These are phyloP conservation scores for Phacellophora camtschatica DNA, from an alignment of 30 jellyfish, hydroid and myxozoan species.

Conservation along the genomic window DNA sequence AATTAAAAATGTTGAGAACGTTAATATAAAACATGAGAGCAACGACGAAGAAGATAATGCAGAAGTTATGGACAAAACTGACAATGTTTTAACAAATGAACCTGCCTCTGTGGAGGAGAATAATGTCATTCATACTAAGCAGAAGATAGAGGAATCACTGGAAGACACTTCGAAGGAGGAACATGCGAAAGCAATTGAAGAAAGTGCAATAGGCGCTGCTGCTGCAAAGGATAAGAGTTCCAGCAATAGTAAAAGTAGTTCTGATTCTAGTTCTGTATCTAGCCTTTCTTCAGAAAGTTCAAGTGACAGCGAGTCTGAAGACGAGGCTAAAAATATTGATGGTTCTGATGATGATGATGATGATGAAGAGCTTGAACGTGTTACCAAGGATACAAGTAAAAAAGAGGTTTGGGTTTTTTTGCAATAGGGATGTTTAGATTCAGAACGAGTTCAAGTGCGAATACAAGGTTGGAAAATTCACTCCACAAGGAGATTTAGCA, in stretches of 20 bases:
- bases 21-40: too few species aligned
- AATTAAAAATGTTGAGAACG: too few species aligned
- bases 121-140: too few species aligned
- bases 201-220: neutral
- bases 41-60: too few species aligned
- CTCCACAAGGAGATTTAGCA: too few species aligned
- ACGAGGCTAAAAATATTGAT: neutral
- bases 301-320: constrained; percentile 19
- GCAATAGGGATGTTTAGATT: neutral
- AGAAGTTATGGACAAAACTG: too few species aligned
- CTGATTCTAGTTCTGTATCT: constrained; percentile 10
- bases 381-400: constrained; percentile 44
- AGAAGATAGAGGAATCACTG: too few species aligned
- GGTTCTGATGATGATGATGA: constrained; percentile 20
- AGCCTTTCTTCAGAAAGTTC: constrained; percentile 30
- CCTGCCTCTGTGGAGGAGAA: too few species aligned
- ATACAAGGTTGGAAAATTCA: too few species aligned
- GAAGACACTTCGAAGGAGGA: neutral
- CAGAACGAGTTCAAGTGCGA: too few species aligned
- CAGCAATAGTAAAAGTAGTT: neutral
- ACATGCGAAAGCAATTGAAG: neutral
- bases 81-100: too few species aligned
- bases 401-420: constrained; percentile 20
- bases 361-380: constrained; percentile 43
- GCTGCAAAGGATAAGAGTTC: neutral